Conservation (phyloP, 2,113 vertebrate species). For the Pelodiscus sinensis region DNA sequence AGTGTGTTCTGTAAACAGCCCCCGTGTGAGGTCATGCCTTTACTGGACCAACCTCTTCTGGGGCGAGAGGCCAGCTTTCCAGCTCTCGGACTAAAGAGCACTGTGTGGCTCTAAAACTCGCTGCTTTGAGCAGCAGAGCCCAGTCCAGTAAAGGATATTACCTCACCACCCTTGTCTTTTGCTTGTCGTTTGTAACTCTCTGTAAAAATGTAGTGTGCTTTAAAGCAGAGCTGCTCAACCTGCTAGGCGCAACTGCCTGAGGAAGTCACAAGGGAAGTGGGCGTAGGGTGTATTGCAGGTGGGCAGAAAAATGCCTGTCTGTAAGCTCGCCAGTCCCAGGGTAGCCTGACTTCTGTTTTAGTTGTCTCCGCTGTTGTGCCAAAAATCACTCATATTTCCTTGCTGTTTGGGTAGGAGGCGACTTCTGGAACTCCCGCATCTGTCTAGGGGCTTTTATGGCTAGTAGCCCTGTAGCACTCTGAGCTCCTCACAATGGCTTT, state of each 20-base stretch:
- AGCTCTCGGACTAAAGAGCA: no score
- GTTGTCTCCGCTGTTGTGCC: not conserved
- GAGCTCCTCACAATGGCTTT: not conserved
- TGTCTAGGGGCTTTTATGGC: not conserved
- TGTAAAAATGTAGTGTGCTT: no score
- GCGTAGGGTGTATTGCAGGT: not conserved
- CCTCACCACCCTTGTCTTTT: no score
- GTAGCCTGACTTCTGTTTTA: not conserved
- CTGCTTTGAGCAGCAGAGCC: no score
- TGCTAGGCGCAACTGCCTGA: not conserved
- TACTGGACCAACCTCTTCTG: not conserved
- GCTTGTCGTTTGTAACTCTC: no score
- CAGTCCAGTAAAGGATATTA: no score
- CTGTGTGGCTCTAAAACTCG: no score
- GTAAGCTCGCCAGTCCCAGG: not conserved
- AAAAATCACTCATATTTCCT: no score
- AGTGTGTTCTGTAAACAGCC: constrained; percentile 23
- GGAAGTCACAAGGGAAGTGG: no score
- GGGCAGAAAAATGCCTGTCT: not conserved
- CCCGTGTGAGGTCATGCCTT: not conserved
- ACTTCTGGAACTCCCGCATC: not conserved
- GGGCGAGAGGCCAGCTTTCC: no score
- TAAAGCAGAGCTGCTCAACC: no score
- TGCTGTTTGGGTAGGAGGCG: not conserved
- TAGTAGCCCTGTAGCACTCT: not conserved